Base-by-base conservation (phyloP, 2,113 vertebrate species). In the Dascyllus trimaculatus region DNA sequence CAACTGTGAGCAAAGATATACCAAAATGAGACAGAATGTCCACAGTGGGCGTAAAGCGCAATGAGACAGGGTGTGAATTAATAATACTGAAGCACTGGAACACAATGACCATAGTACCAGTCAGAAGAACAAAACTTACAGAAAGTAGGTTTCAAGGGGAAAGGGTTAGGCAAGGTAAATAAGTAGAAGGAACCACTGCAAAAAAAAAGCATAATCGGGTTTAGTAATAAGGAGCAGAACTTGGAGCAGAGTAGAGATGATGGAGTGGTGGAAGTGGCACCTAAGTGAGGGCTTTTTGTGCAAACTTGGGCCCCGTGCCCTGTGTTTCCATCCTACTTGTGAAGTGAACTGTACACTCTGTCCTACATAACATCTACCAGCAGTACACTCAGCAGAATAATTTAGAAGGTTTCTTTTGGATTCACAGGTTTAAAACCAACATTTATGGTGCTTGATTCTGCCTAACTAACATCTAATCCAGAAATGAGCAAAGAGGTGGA, bases 301-400 rank as follows among this genome's bases (percentile, higher is more conserved):
- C 52, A 93, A 91, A 89, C 85, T 1, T 74, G 25, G 91, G 86
- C 77, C 82, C 79, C 46, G 65, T 78, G 85, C 78, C 81, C 72
- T 85, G 85, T 94, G 91, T 94, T 90, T 93, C 83, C 84, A 90
- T 65, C 84, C 85, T 87, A 91, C 90, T 93, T 89, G 85, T 91
- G 87, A 90, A 89, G 71, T 88, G 83, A 89, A 91, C 88, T 85
- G 88, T 58, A 85, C 85, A 87, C 80, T 75, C 67, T 89, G 88
- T 72, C 89, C 91, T 78, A 83, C 53, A 82, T 76, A 88, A 77
- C 81, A 58, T 22, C 18, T 21, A 68, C 48, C 76, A 68, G 65
- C 59, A 79, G 67, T 43, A 53, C 48, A 53, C 51, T 68, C 59
- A 71, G 22, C 46, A 35, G n/a, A 29, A 8, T 35, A 14, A 56